Base-by-base conservation (phyloP, 64 coral and sea anemone genomes). In the Pocillopora damicornis region DNA sequence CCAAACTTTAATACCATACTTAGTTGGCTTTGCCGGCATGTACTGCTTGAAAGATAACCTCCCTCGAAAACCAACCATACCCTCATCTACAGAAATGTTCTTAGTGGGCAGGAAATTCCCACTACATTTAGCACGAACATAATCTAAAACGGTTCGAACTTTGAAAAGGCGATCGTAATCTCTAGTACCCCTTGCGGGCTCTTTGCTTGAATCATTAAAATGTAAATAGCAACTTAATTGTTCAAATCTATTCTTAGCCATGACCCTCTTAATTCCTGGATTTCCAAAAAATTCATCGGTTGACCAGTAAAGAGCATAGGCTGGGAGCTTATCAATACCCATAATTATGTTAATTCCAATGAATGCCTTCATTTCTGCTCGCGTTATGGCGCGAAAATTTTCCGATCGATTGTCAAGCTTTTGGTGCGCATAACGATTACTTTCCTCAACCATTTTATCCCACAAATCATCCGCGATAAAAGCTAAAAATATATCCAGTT, bases 1-100 rank as follows among this genome's bases (percentile, higher is more conserved):
- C 72, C 92, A 93, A 17, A 89, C 51, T 60, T 93, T 93, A 9
- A 93, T 89, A 13, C 87, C 80, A 20, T 86, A 93, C 34, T 93
- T 93, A n/a, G 73, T 89, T 0, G 91, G 91, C 35, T 93, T 93
- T 0, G 91, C 79, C 1, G 92, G 88, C 81, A 90, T 90, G 74
- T 94, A 90, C 22, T 94, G 92, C 13, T 76, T 35, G 75, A 94
- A 87, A n/a, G 88, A 45, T 60, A 87, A 71, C 18, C 65, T 8
- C 22, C n/a, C 81, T 69, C 65, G 63, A 61, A 85, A 62, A 5
- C 56, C 58, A 85, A 85, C 67, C 62, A 85, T 85, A 2, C 20
- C 81, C 59, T 85, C 62, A 25, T 85, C 62, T 34, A 69, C 63
- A 0, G 62, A 22, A 35, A 85, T 85, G 81, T 85, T 26, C 22